phyloP scores from a whole-genome alignment of 2,888 invertebrate genomes.

The Nymphalis c-album region DNA sequence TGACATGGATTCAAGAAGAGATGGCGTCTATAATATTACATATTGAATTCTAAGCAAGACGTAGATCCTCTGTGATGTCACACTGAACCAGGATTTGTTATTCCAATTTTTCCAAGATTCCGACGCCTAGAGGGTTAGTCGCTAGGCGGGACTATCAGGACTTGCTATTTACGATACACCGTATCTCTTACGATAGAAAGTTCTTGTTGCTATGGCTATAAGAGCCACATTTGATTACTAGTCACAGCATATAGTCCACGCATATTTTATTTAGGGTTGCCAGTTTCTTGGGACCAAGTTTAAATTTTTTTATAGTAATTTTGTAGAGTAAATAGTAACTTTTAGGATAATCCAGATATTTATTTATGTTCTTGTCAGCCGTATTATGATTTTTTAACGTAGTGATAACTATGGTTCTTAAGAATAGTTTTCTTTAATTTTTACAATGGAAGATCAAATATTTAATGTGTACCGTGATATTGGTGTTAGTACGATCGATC shows the following conservation, averaged over 20 bases:
- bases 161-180: slow-evolving; percentile 17
- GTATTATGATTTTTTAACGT: too few species aligned
- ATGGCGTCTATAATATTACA: neutral
- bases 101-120: slow-evolving; percentile 18
- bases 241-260: neutral
- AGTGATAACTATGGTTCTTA: too few species aligned
- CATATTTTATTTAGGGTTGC: slow-evolving; percentile 4
- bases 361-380: too few species aligned
- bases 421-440: too few species aligned
- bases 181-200: neutral
- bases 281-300: neutral
- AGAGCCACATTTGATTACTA: neutral
- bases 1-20: neutral
- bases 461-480: too few species aligned
- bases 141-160: slow-evolving; percentile 12
- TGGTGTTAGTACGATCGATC: too few species aligned
- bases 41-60: neutral
- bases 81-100: slow-evolving; percentile 17
- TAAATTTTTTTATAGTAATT: too few species aligned
- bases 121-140: slow-evolving; percentile 3
- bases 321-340: too few species aligned
- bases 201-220: slow-evolving; percentile 1
- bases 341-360: too few species aligned
- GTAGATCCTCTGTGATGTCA: neutral
- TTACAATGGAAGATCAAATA: too few species aligned